Conservation (phyloP, 1,140 invertebrate species). For the Ceratina japonica region DNA sequence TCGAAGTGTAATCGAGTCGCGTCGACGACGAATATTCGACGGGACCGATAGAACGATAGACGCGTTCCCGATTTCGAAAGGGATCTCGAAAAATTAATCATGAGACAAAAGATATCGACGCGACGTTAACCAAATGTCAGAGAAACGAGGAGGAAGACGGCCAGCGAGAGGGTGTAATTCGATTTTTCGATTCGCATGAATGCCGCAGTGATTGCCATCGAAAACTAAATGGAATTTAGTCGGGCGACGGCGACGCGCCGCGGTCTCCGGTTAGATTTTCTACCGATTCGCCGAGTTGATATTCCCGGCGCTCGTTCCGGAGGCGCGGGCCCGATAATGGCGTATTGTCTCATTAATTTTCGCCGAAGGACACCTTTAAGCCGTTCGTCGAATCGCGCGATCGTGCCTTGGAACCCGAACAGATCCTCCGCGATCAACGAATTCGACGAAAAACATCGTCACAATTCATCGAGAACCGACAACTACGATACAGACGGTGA, state of each 20-base stretch:
- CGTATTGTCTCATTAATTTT: slow-evolving; percentile 72
- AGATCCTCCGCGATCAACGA: not conserved
- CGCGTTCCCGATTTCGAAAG: too few species aligned
- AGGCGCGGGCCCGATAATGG: slow-evolving; percentile 63
- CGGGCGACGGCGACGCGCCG: slow-evolving; percentile 36
- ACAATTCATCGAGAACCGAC: too few species aligned
- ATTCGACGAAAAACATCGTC: too few species aligned
- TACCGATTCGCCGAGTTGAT: slow-evolving; percentile 67
- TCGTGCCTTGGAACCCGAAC: not conserved
- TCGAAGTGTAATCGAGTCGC: too few species aligned
- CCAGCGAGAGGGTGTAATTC: slow-evolving; percentile 44
- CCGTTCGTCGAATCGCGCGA: not conserved
- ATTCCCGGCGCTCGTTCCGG: slow-evolving; percentile 62
- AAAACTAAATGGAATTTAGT: slow-evolving; percentile 72
- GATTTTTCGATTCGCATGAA: slow-evolving; percentile 63
- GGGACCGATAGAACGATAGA: too few species aligned
- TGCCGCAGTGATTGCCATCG: slow-evolving; percentile 74
- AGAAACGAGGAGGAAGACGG: not conserved
- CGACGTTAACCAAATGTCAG: not conserved
- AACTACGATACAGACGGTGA: too few species aligned
- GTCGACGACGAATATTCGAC: too few species aligned
- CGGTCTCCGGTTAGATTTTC: slow-evolving; percentile 27
- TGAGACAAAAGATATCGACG: not conserved
- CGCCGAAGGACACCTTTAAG: slow-evolving; percentile 33
- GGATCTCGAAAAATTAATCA: too few species aligned